Evolutionary conservation across 2,888 invertebrate species (phyloP), one percentile per base, ranked within the genome.

Genomic region (Deilephila porcellus): DNA sequence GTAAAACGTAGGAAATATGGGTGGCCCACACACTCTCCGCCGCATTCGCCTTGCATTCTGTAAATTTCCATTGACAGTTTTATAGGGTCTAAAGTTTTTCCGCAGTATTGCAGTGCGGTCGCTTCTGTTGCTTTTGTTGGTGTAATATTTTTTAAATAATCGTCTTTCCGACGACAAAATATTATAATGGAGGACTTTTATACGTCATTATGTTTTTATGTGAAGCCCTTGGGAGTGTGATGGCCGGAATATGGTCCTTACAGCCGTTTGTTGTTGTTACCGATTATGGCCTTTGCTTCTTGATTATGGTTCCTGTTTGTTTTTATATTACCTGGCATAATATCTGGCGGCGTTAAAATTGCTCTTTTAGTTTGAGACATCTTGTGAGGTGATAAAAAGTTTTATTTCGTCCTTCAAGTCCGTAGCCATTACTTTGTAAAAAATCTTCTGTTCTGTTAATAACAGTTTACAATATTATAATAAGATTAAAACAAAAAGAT

Each of bases 1-100:
- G 73, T 71, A 56, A 76, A 75, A 78, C 76, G 76, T 73, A 71
- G 67, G 75, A 75, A 75, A 74, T 76, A 74, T 76, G 72, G 34
- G 72, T 75, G 34, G 29, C 19, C 7, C 56, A 17, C 32, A 73
- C 71, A 32, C 74, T 76, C 79, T 79, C 74, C 74, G 72, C 74
- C 72, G 75, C 79, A 78, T 63, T 74, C 75, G 75, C 64, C 73
- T 73, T 77, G 76, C 77, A 76, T 74, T 72, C 60, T 11, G 60
- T 73, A 73, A 70, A 73, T 73, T 76, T 73, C 64, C 63, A 72
- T 63, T 77, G 79, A 76, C 71, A 74, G 71, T 74, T 76, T 73
- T 73, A 73, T 73, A 45, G 63, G 19, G 25, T 59, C 59, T 25
- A 29, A 73, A 73, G 59, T 73, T 45, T 73, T 73, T 37, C 72